Evolutionary conservation across 2,888 invertebrate species (phyloP).

Genomic region (Athalia cordata): DNA sequence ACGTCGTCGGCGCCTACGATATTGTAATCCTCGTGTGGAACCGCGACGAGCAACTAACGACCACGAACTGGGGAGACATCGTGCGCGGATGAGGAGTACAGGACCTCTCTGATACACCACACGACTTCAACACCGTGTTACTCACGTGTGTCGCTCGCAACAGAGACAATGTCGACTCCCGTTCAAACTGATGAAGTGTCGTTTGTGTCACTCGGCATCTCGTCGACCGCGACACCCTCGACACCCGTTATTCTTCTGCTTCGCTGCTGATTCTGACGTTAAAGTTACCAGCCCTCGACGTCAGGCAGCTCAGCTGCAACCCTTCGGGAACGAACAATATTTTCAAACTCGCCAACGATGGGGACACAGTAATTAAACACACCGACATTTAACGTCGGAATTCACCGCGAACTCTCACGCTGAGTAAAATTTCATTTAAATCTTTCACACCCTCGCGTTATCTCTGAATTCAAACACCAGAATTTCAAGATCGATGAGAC

Average conservation of each 20-base stretch:
- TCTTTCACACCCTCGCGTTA: neutral
- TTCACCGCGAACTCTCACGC: neutral
- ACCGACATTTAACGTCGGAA: constrained; percentile 13
- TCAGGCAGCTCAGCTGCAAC: constrained; percentile 48
- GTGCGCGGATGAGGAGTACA: constrained; percentile 50
- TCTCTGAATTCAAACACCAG: neutral
- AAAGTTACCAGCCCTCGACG: constrained; percentile 32
- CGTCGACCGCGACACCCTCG: constrained; percentile 42
- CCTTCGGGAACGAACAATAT: constrained; percentile 35
- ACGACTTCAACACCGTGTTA: neutral
- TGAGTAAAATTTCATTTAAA: too few relatives aligned
- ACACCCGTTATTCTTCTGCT: constrained; percentile 38
- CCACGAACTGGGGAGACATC: constrained; percentile 49
- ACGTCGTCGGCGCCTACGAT: constrained; percentile 23
- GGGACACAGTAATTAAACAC: neutral
- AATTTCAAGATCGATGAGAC: too few relatives aligned
- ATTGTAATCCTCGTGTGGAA: constrained; percentile 18
- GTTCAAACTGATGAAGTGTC: constrained; percentile 69
- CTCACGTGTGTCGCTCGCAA: constrained; percentile 53
- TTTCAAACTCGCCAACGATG: constrained; percentile 29
- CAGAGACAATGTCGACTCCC: constrained; percentile 69
- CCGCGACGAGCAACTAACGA: constrained; percentile 20
- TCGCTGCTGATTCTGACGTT: constrained; percentile 27
- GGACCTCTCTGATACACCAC: constrained; percentile 31
- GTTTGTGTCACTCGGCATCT: constrained; percentile 58